Conservation (phyloP, 2,797 vertebrate genomes). For the Squalus acanthias region DNA sequence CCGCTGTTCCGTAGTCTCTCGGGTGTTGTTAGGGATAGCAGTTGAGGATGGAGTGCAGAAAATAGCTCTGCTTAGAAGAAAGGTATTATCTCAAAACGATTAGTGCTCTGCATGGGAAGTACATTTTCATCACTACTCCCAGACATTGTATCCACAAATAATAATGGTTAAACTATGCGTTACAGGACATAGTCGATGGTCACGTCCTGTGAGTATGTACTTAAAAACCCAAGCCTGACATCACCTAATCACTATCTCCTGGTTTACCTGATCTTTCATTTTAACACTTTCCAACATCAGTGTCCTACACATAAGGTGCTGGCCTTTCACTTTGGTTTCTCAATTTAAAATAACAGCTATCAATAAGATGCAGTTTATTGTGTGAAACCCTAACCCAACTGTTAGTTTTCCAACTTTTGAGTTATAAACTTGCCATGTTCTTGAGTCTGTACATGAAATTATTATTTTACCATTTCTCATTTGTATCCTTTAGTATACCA, state of each 20-base stretch:
- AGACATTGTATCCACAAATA: background rate
- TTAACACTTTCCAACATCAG: background rate
- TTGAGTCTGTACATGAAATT: no score
- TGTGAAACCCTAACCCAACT: no score
- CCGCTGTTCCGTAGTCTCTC: background rate
- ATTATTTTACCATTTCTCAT: no score
- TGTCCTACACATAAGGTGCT: background rate
- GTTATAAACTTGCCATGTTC: no score
- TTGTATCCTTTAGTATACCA: no score
- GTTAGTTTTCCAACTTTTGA: no score
- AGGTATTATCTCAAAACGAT: background rate
- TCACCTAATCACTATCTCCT: background rate
- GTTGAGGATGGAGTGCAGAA: background rate
- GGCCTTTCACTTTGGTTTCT: background rate
- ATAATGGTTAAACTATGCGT: background rate
- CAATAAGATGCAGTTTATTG: background rate
- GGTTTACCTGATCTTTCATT: background rate
- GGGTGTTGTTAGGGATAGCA: background rate
- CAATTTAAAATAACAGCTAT: background rate
- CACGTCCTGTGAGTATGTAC: background rate
- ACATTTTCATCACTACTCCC: background rate
- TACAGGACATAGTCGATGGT: background rate
- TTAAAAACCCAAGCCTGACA: background rate
- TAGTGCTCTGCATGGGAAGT: background rate
- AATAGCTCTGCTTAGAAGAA: background rate